These are phyloP conservation scores for Dryobota labecula DNA, from an alignment of 2,888 invertebrate species.

Conservation along the genomic window DNA sequence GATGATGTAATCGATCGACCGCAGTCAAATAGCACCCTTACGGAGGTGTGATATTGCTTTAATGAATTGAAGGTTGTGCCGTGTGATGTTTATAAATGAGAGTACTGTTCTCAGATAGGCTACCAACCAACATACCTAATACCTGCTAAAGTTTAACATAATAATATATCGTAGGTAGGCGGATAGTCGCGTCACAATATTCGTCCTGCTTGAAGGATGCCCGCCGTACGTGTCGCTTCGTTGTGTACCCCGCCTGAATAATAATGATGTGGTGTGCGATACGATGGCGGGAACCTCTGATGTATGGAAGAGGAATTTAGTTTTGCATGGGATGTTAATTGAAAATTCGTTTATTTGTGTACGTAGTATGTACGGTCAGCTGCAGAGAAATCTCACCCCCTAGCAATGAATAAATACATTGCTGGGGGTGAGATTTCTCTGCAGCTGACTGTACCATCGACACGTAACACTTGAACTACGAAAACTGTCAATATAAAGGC, in stretches of 20 bases:
- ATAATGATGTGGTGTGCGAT: constrained; percentile 65
- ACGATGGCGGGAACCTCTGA: background rate
- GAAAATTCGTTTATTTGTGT: background rate
- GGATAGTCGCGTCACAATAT: constrained; percentile 67
- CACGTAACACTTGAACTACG: background rate
- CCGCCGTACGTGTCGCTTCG: constrained; percentile 74
- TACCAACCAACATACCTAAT: constrained; percentile 14
- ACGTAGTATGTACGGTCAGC: too few relatives aligned
- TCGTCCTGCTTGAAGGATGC: constrained; percentile 76
- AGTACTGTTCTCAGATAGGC: background rate
- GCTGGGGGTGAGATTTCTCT: too few relatives aligned
- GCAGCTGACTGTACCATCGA: too few relatives aligned
- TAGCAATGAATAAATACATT: too few relatives aligned
- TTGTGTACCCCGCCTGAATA: constrained; percentile 67
- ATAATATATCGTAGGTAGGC: constrained; percentile 54
- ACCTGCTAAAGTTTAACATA: constrained; percentile 57
- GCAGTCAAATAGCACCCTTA: background rate
- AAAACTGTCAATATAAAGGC: background rate
- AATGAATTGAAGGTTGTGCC: background rate
- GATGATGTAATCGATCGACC: background rate
- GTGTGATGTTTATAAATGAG: too few relatives aligned
- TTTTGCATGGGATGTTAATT: background rate
- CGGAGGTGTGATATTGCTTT: too few relatives aligned
- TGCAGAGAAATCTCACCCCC: too few relatives aligned
- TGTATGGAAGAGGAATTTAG: background rate